Percentiles rank a stretch among this genome's conserved stretches.
phyloP scores from a whole-genome alignment of 2,888 invertebrate genomes.

The Adela reaumurella region DNA sequence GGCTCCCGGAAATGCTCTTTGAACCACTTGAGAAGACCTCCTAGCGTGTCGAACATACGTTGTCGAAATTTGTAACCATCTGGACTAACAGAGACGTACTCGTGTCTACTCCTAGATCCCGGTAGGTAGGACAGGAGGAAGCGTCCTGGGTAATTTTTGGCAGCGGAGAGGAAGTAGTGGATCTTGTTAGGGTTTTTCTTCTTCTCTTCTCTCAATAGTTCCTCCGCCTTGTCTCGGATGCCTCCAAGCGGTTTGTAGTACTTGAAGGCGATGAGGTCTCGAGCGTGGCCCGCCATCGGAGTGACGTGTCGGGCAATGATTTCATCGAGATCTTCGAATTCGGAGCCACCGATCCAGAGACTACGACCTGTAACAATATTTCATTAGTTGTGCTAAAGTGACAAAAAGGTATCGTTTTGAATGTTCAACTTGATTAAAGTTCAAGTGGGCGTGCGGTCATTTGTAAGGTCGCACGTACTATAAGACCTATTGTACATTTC shows the following conservation, averaged over 20 bases:
- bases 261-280: conserved; percentile 88
- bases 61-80: conserved; percentile 91
- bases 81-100: conserved; percentile 86
- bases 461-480: too few species aligned
- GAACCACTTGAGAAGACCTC: conserved; percentile 86
- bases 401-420: too few species aligned
- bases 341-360: conserved; percentile 85
- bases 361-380: conserved; percentile 53
- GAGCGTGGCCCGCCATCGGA: conserved; percentile 92
- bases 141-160: conserved; percentile 85
- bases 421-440: too few species aligned
- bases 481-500: too few species aligned
- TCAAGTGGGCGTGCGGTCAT: too few species aligned
- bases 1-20: conserved; percentile 97
- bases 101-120: conserved; percentile 78
- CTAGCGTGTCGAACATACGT: conserved; percentile 81
- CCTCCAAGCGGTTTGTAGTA: conserved; percentile 81
- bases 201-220: conserved; percentile 83
- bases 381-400: too few species aligned
- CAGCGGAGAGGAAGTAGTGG: conserved; percentile 82
- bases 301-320: conserved; percentile 95
- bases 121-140: conserved; percentile 94
- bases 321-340: conserved; percentile 98
- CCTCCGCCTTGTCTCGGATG: conserved; percentile 83
- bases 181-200: conserved; percentile 83